Conservation (phyloP, 2,797 vertebrate species). For the Lagocephalus sceleratus region DNA sequence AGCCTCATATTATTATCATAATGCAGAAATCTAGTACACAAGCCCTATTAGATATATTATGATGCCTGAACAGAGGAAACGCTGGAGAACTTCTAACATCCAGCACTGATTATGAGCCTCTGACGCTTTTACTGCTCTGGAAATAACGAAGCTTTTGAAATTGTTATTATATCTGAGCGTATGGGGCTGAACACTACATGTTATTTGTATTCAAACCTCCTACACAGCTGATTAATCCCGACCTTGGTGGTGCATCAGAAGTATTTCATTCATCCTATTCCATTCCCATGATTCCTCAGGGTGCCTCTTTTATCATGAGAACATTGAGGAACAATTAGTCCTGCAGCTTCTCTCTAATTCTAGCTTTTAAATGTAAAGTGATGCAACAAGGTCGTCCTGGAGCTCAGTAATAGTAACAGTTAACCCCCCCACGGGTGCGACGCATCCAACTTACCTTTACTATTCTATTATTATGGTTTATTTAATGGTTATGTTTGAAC, state of each 20-base stretch:
- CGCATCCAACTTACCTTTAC: too few relatives aligned
- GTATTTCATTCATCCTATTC: constrained; percentile 38
- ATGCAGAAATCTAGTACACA: constrained; percentile 48
- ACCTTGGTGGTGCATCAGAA: constrained; percentile 36
- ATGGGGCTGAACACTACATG: constrained; percentile 1
- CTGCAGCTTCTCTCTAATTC: constrained; percentile 14
- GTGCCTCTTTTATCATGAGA: constrained; percentile 18
- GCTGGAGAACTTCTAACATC: constrained; percentile 13
- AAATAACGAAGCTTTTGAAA: too few relatives aligned
- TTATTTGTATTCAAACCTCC: constrained; percentile 22
- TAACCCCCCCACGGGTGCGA: too few relatives aligned
- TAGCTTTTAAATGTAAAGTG: neutral
- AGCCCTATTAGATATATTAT: constrained; percentile 28
- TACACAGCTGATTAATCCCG: constrained; percentile 34
- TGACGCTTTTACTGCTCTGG: too few relatives aligned
- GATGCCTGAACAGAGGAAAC: constrained; percentile 48
- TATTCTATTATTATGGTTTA: too few relatives aligned
- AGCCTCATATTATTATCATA: constrained; percentile 52
- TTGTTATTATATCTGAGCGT: too few relatives aligned
- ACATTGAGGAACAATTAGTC: constrained; percentile 29
- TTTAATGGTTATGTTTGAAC: too few relatives aligned
- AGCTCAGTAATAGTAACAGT: too few relatives aligned
- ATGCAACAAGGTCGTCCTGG: neutral
- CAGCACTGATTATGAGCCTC: neutral
- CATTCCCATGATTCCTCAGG: constrained; percentile 5